Percentiles rank a stretch among this genome's conserved stretches.
These are phyloP conservation scores for Crenuchus spilurus DNA, from an alignment of 2,797 vertebrate genomes.

Conservation along the genomic window DNA sequence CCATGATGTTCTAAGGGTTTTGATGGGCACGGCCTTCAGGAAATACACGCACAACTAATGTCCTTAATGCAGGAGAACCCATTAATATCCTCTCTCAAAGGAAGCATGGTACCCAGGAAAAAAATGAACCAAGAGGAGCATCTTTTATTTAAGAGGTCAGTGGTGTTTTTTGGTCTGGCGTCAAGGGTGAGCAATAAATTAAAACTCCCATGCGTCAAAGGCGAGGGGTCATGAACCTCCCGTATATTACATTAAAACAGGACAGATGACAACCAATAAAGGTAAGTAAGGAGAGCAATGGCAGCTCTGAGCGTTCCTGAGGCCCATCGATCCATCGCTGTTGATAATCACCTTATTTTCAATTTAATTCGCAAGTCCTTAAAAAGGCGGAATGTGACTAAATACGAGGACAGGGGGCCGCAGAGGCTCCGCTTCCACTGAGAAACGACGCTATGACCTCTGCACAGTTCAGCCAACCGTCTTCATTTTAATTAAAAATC, in stretches of 20 bases:
- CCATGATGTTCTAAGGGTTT: background rate
- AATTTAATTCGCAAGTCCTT: conserved; percentile 66
- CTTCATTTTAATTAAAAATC: conserved; percentile 80
- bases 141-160: conserved; percentile 63
- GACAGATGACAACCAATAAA: conserved; percentile 81
- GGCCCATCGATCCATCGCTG: conserved; percentile 57
- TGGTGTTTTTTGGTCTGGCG: conserved; percentile 72
- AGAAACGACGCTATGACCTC: conserved; percentile 69
- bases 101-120: background rate
- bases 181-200: conserved; percentile 77
- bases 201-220: conserved; percentile 75
- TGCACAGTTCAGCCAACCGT: conserved; percentile 67
- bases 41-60: background rate
- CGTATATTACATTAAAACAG: conserved; percentile 72
- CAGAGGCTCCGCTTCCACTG: conserved; percentile 47
- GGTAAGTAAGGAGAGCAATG: conserved; percentile 68
- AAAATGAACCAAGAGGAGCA: background rate
- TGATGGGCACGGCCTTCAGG: background rate
- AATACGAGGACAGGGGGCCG: conserved; percentile 54
- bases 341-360: conserved; percentile 66
- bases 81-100: background rate
- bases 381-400: conserved; percentile 62
- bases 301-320: conserved; percentile 41
- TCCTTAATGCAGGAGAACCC: background rate
- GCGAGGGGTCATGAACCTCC: conserved; percentile 68